Evolutionary conservation across 2,888 invertebrate species (phyloP).

Genomic region (Scaptomyza cyrtandrae): DNA sequence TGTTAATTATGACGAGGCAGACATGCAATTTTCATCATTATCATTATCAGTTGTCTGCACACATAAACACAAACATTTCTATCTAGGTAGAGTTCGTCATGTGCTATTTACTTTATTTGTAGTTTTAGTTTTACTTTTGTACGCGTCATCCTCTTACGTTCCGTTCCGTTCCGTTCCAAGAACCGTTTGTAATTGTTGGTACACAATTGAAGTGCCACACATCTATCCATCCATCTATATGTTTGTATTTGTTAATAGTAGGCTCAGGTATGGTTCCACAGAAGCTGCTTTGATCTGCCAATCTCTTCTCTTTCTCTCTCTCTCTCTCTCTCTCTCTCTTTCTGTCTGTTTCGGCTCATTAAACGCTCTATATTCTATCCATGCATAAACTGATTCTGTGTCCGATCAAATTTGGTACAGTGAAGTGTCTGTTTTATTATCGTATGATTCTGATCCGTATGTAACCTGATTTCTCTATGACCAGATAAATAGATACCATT

Average conservation of each 20-base stretch:
- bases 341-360: constrained; percentile 9
- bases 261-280: constrained; percentile 29
- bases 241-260: constrained; percentile 5
- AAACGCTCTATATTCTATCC: constrained; percentile 14
- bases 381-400: constrained; percentile 22
- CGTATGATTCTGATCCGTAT: constrained; percentile 61
- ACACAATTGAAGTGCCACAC: background rate
- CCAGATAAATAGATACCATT: constrained; percentile 20
- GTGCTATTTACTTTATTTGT: constrained; percentile 69
- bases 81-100: constrained; percentile 57
- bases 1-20: constrained; percentile 63
- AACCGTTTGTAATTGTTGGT: constrained; percentile 56
- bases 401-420: constrained; percentile 50
- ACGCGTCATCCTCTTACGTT: constrained; percentile 39
- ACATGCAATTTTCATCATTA: constrained; percentile 64
- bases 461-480: constrained; percentile 66
- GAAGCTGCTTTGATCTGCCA: constrained; percentile 58
- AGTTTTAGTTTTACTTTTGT: constrained; percentile 36
- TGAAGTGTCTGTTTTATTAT: constrained; percentile 58
- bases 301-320: constrained; percentile 4
- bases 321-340: constrained; percentile 3
- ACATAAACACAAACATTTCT: constrained; percentile 7
- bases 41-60: constrained; percentile 53
- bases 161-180: constrained; percentile 70
- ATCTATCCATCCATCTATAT: background rate